phyloP scores from a whole-genome alignment of 2,797 vertebrate genomes.

The Paguma larvata region DNA sequence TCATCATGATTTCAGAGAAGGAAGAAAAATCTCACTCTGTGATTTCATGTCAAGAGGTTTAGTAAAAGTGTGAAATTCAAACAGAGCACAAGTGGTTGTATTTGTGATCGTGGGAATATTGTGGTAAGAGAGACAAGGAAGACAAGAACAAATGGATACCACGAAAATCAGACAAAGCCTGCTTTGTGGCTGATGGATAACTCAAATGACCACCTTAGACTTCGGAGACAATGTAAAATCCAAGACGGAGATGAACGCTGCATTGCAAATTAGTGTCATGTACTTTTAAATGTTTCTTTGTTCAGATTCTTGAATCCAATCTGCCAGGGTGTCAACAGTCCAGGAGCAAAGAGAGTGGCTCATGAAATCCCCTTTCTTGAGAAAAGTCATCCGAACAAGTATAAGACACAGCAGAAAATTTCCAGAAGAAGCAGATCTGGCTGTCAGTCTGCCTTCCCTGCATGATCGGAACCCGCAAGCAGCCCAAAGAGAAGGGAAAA shows the following conservation, averaged over 20 bases:
- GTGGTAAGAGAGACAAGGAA: not conserved
- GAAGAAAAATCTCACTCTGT: not conserved
- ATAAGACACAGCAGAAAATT: not conserved
- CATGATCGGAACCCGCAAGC: not conserved
- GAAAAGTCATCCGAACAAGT: not conserved
- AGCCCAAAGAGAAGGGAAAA: not conserved
- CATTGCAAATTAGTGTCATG: not conserved
- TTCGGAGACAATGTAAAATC: not conserved
- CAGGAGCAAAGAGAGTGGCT: not conserved
- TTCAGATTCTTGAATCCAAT: not conserved
- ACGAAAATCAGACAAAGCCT: not conserved
- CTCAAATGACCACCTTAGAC: not conserved
- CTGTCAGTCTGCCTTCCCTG: not conserved
- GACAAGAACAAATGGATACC: not conserved
- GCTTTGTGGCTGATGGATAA: not conserved
- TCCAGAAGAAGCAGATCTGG: not conserved
- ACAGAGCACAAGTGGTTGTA: not conserved
- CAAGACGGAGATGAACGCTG: not conserved
- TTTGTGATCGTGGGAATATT: not conserved
- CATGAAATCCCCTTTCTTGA: not conserved
- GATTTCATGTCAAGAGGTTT: conserved; percentile 21
- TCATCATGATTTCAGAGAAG: not conserved
- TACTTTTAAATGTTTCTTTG: not conserved
- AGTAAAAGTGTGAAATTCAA: conserved; percentile 1
- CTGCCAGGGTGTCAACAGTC: not conserved